phyloP scores from a whole-genome alignment of 2,797 vertebrate genomes.

The Zalophus californianus region DNA sequence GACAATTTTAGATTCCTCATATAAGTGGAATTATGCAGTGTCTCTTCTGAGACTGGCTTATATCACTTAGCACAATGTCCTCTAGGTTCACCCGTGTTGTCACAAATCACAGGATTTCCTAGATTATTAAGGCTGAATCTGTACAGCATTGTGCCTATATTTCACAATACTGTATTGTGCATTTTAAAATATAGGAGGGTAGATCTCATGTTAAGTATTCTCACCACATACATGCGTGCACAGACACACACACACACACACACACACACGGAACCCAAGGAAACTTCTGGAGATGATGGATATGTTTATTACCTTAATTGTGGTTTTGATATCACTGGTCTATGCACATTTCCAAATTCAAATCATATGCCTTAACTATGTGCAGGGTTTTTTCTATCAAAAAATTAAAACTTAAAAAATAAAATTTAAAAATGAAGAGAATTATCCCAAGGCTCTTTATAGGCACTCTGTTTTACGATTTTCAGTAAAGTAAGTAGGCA shows the following conservation, averaged over 20 bases:
- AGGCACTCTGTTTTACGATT: neutral
- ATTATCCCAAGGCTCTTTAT: neutral
- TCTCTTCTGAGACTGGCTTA: neutral
- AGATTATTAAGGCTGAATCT: neutral
- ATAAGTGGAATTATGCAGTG: neutral
- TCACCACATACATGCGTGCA: neutral
- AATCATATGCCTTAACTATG: neutral
- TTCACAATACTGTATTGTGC: neutral
- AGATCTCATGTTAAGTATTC: neutral
- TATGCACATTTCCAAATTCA: no score
- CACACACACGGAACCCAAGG: neutral
- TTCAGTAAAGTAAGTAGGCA: neutral
- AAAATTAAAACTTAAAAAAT: neutral
- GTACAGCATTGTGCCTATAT: neutral
- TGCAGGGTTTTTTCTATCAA: neutral
- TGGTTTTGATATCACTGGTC: neutral
- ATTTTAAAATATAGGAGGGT: neutral
- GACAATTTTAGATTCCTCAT: neutral
- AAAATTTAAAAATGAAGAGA: neutral
- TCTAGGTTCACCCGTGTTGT: neutral
- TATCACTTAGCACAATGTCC: neutral
- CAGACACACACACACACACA: neutral
- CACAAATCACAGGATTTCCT: neutral
- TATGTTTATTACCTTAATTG: neutral
- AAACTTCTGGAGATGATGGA: neutral